Evolutionary conservation across 2,888 invertebrate genomes (phyloP).

Genomic region (Protonemura montana): DNA sequence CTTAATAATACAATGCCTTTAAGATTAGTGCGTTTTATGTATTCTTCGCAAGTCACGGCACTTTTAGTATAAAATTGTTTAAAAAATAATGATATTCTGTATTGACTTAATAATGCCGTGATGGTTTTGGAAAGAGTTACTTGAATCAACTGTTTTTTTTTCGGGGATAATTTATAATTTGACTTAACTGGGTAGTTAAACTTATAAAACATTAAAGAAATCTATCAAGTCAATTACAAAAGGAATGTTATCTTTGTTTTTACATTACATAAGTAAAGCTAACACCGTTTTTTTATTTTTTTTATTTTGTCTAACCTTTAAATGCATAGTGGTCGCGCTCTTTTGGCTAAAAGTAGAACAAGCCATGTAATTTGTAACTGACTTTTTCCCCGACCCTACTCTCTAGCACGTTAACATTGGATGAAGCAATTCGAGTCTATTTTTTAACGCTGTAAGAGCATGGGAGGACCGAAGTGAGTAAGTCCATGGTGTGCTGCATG

Average conservation of each 20-base stretch:
- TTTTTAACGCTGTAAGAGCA: neutral
- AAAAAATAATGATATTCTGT: slow-evolving; percentile 20
- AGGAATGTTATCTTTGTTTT: too few relatives aligned
- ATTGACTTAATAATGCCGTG: neutral
- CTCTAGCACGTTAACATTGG: neutral
- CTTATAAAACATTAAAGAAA: neutral
- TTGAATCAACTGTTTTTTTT: neutral
- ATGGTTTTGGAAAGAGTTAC: neutral
- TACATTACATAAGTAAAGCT: too few relatives aligned
- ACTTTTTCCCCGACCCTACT: neutral
- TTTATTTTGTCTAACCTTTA: neutral
- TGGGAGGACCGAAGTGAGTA: neutral
- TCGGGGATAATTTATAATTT: neutral
- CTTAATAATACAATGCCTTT: slow-evolving; percentile 25
- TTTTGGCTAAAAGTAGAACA: neutral
- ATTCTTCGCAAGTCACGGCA: neutral
- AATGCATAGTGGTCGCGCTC: neutral
- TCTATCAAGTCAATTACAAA: neutral
- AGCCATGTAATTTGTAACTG: neutral
- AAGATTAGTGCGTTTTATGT: slow-evolving; percentile 18
- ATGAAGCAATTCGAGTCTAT: slow-evolving; percentile 14
- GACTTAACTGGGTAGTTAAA: neutral
- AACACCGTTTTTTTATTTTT: too few relatives aligned
- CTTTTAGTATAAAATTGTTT: neutral
- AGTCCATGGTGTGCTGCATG: neutral